These are phyloP conservation scores for Cydia splendana DNA, from an alignment of 1,140 invertebrate species.

Conservation along the genomic window DNA sequence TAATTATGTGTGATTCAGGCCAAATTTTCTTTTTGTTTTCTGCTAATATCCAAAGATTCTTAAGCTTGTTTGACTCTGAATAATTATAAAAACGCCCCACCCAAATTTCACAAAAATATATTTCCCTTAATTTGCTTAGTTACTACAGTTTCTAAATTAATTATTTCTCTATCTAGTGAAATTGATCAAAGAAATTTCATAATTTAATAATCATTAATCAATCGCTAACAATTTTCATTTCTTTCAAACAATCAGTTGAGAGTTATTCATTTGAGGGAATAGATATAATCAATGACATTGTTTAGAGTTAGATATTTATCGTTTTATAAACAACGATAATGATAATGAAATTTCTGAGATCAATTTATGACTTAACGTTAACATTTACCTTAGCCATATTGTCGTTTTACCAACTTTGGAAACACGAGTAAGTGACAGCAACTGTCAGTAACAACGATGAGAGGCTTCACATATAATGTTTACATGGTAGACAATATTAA, in stretches of 20 bases:
- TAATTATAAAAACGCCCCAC: conserved; percentile 45
- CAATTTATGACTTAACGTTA: conserved; percentile 2
- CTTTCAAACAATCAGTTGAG: too few species aligned
- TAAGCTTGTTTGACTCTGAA: conserved; percentile 41
- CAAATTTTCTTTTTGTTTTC: background rate
- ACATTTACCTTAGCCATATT: conserved; percentile 55
- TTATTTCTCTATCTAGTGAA: conserved; percentile 72
- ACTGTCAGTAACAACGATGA: too few species aligned
- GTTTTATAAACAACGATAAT: background rate
- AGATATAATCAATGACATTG: too few species aligned
- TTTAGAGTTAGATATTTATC: background rate
- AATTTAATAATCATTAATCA: background rate
- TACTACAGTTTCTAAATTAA: conserved; percentile 56
- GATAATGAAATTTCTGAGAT: conserved; percentile 21
- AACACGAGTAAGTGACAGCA: background rate
- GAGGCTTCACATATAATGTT: too few species aligned
- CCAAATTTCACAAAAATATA: conserved; percentile 69
- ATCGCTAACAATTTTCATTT: too few species aligned
- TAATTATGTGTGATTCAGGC: background rate
- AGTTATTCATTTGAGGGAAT: too few species aligned
- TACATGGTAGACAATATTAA: too few species aligned
- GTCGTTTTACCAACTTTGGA: conserved; percentile 47
- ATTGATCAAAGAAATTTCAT: conserved; percentile 47
- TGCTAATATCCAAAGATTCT: background rate
- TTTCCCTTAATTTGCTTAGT: conserved; percentile 53